These are phyloP conservation scores for Artemisiospiza belli DNA, from an alignment of 2,113 vertebrate genomes.

Conservation along the genomic window DNA sequence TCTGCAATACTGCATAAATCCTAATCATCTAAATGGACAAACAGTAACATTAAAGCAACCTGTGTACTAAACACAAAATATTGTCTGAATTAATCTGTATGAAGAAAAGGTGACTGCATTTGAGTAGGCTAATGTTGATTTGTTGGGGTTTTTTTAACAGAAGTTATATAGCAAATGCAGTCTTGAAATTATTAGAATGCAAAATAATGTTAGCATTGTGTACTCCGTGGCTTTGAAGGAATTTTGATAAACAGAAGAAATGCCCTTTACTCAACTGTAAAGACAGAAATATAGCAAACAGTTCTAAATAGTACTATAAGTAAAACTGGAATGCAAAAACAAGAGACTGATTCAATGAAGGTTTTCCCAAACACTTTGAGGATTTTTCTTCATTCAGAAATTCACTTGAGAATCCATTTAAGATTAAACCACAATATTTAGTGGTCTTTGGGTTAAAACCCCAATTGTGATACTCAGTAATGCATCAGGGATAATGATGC, in stretches of 20 bases:
- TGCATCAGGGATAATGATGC: background rate
- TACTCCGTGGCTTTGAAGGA: slow-evolving; percentile 6
- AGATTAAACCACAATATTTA: background rate
- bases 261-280: background rate
- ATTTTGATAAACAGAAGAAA: background rate
- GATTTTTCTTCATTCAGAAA: slow-evolving; percentile 5
- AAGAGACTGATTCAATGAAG: background rate
- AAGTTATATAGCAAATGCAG: slow-evolving; percentile 1
- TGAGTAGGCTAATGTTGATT: background rate
- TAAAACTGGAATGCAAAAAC: background rate
- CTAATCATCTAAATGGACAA: background rate
- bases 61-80: background rate
- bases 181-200: slow-evolving; percentile 48
- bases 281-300: background rate
- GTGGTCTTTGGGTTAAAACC: background rate
- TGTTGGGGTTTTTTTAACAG: background rate
- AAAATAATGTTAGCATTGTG: slow-evolving; percentile 1
- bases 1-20: background rate
- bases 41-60: background rate
- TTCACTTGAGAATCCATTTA: background rate
- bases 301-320: background rate
- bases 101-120: background rate
- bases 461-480: background rate
- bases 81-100: background rate
- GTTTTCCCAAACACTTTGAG: background rate